Evolutionary conservation across 2,888 invertebrate genomes (phyloP).

Genomic region (Noctuana brunneofusca): DNA sequence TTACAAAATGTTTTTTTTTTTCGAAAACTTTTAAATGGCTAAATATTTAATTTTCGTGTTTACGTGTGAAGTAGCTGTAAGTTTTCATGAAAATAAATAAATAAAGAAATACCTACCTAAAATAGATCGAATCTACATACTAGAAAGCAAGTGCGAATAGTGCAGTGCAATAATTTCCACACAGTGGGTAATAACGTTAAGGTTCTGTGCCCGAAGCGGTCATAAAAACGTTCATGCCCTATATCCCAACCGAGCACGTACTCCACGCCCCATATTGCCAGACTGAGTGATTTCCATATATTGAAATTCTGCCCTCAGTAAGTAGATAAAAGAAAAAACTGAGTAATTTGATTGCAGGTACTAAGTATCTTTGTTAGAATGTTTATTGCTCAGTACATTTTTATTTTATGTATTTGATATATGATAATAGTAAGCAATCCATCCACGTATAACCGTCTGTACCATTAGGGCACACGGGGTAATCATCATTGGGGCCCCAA

Average conservation of each 20-base stretch:
- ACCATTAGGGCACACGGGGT: too few species aligned
- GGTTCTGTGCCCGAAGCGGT: constrained; percentile 15
- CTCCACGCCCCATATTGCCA: constrained; percentile 19
- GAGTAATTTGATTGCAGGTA: not conserved
- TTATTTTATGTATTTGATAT: too few species aligned
- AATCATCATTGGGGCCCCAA: too few species aligned
- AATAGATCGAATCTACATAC: not conserved
- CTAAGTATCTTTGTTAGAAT: not conserved
- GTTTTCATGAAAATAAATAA: too few species aligned
- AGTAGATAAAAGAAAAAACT: constrained; percentile 5
- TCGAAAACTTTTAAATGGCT: too few species aligned
- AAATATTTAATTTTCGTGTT: too few species aligned
- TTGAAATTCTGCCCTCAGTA: constrained; percentile 22
- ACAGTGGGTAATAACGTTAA: not conserved
- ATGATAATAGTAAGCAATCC: too few species aligned
- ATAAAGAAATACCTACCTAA: too few species aligned
- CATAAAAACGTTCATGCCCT: constrained; percentile 19
- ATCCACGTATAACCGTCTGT: too few species aligned
- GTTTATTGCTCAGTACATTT: too few species aligned
- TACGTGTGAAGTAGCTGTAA: too few species aligned
- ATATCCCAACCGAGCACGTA: constrained; percentile 23
- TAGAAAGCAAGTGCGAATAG: not conserved
- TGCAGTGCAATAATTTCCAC: not conserved
- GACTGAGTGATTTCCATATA: constrained; percentile 27
- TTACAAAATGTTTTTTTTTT: too few species aligned